phyloP scores from a whole-genome alignment of 2,888 invertebrate genomes.

The Rhodophaea formosa region DNA sequence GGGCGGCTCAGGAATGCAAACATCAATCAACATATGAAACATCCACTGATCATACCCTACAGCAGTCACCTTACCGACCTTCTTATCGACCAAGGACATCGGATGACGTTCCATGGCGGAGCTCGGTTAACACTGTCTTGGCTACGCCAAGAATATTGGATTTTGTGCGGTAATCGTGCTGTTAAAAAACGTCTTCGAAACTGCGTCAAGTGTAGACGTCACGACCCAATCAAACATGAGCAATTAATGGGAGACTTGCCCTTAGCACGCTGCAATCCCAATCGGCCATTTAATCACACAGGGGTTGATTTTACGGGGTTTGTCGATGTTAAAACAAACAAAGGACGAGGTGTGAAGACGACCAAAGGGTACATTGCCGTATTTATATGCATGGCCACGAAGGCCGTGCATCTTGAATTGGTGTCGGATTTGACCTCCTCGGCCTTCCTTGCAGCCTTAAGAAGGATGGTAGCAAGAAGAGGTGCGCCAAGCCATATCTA shows the following conservation, averaged over 20 bases:
- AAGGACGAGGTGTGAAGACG: conserved; percentile 22
- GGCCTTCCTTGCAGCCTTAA: too few relatives aligned
- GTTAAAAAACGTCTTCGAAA: conserved; percentile 15
- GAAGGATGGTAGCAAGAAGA: too few relatives aligned
- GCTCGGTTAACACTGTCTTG: conserved; percentile 13
- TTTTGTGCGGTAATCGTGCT: conserved; percentile 18
- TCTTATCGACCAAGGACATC: conserved; percentile 19
- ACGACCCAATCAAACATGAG: conserved; percentile 6
- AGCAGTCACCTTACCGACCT: conserved; percentile 10
- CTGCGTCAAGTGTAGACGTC: conserved; percentile 19
- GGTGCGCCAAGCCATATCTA: too few relatives aligned
- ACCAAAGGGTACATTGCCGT: conserved; percentile 25
- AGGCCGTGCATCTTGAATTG: too few relatives aligned
- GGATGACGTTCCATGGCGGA: conserved; percentile 20
- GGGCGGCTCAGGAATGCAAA: conserved; percentile 17
- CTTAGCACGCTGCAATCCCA: conserved; percentile 17
- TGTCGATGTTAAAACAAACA: conserved; percentile 24
- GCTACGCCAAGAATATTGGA: conserved; percentile 19
- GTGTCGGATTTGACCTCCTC: too few relatives aligned
- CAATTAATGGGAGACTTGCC: conserved; percentile 22
- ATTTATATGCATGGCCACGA: conserved; percentile 25
- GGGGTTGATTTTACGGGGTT: conserved; percentile 26
- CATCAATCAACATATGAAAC: background rate
- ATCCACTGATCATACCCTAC: conserved; percentile 13
- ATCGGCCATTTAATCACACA: conserved; percentile 23